phyloP scores from a whole-genome alignment of 2,797 vertebrate species.

The Periophthalmus magnuspinnatus region DNA sequence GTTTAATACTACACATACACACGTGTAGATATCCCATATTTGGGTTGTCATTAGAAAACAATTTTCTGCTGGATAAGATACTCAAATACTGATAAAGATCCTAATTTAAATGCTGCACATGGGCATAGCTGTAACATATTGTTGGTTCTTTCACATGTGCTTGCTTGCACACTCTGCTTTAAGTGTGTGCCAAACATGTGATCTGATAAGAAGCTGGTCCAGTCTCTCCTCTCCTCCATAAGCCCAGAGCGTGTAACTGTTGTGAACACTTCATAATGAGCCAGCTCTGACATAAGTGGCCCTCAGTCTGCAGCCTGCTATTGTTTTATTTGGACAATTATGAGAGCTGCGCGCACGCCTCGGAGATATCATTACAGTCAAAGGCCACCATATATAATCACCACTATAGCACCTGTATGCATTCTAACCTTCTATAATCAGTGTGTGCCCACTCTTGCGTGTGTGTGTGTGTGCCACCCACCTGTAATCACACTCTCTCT shows the following conservation, averaged over 20 bases:
- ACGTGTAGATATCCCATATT: too few relatives aligned
- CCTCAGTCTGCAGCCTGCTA: constrained; percentile 41
- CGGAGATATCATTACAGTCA: constrained; percentile 65
- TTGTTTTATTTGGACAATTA: constrained; percentile 70
- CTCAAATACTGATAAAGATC: too few relatives aligned
- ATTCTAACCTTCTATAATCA: constrained; percentile 68
- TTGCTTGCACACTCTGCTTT: too few relatives aligned
- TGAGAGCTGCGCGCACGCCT: constrained; percentile 8
- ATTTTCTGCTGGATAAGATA: too few relatives aligned
- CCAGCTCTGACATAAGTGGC: constrained; percentile 39
- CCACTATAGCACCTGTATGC: constrained; percentile 61
- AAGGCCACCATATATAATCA: constrained; percentile 63
- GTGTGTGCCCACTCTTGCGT: constrained; percentile 43
- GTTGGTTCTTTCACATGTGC: too few relatives aligned
- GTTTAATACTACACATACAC: too few relatives aligned
- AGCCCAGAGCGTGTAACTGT: background rate
- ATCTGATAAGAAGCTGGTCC: too few relatives aligned
- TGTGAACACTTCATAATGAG: constrained; percentile 50
- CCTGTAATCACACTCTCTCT: constrained; percentile 70
- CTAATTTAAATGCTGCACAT: too few relatives aligned
- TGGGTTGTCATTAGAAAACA: too few relatives aligned
- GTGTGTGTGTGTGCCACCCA: constrained; percentile 39
- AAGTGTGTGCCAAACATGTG: too few relatives aligned
- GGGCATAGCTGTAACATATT: too few relatives aligned
- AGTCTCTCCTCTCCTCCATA: too few relatives aligned